Conservation (phyloP, 2,113 vertebrate genomes). For the Anhinga rufa region DNA sequence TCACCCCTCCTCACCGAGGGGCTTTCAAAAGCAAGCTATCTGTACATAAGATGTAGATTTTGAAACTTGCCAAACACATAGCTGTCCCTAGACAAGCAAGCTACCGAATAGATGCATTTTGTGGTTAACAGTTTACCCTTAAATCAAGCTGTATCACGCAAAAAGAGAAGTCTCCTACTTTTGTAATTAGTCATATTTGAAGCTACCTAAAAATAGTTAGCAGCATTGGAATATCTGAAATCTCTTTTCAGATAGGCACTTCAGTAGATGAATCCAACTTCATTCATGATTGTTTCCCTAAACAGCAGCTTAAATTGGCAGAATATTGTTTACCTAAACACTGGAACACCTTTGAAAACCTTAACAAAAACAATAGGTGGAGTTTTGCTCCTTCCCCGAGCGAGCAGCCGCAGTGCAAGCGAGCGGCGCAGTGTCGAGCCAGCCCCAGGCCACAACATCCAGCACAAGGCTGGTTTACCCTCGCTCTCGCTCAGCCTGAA, state of each 20-base stretch:
- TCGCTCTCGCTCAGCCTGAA: accelerated
- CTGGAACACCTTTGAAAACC: neutral
- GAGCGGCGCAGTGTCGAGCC: neutral
- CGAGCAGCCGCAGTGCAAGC: neutral
- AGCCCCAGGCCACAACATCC: accelerated
- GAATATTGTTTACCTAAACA: neutral
- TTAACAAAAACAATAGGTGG: neutral
- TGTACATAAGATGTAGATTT: neutral
- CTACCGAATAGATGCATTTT: neutral
- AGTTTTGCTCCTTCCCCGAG: neutral
- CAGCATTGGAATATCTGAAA: neutral
- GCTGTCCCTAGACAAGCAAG: neutral
- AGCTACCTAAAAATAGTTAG: neutral
- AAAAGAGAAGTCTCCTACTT: neutral
- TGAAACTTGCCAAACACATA: neutral
- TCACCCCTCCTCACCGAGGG: neutral
- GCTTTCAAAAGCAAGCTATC: neutral
- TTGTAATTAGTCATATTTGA: neutral
- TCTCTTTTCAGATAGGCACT: neutral
- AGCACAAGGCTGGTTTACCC: neutral
- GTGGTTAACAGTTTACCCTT: neutral
- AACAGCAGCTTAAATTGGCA: neutral
- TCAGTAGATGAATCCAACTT: neutral
- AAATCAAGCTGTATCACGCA: neutral
- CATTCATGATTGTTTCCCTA: neutral